These are phyloP conservation scores for Monodelphis domestica DNA, from an alignment of 2,797 vertebrate species.

Conservation along the genomic window DNA sequence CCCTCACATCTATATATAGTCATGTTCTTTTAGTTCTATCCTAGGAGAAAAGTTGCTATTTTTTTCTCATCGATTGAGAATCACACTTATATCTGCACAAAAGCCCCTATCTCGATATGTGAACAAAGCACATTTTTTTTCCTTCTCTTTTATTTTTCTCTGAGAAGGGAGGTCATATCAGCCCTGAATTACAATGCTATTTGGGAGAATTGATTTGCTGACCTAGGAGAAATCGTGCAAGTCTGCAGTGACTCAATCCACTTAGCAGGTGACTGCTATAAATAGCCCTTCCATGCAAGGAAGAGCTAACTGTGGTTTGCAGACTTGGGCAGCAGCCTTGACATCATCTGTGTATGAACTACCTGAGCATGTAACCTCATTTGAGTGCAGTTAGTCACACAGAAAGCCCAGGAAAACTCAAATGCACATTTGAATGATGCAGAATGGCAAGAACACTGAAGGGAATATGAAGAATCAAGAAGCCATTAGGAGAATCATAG, in stretches of 20 bases:
- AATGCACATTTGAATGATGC: not conserved
- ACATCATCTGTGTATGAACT: not conserved
- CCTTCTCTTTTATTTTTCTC: not conserved
- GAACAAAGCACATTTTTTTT: not conserved
- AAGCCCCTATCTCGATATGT: not conserved
- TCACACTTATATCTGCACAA: not conserved
- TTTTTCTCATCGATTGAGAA: not conserved
- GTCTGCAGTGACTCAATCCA: not conserved
- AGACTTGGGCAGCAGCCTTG: not conserved
- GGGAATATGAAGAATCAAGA: not conserved
- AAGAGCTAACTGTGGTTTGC: not conserved
- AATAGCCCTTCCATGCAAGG: not conserved
- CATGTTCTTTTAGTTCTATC: not conserved
- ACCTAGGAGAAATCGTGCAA: not conserved
- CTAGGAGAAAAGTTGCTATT: not conserved
- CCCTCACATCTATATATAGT: not conserved
- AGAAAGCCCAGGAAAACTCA: not conserved
- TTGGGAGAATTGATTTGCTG: not conserved
- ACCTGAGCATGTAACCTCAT: not conserved
- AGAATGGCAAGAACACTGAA: not conserved
- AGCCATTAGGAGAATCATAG: not conserved
- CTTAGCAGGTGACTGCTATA: slow-evolving; percentile 45
- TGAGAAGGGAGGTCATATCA: not conserved
- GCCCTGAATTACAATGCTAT: not conserved
- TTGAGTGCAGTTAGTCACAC: not conserved